Percentiles rank a stretch among this genome's conserved stretches.
Conservation (phyloP, 2,797 vertebrate genomes). For the Cacajao melanocephalus region DNA sequence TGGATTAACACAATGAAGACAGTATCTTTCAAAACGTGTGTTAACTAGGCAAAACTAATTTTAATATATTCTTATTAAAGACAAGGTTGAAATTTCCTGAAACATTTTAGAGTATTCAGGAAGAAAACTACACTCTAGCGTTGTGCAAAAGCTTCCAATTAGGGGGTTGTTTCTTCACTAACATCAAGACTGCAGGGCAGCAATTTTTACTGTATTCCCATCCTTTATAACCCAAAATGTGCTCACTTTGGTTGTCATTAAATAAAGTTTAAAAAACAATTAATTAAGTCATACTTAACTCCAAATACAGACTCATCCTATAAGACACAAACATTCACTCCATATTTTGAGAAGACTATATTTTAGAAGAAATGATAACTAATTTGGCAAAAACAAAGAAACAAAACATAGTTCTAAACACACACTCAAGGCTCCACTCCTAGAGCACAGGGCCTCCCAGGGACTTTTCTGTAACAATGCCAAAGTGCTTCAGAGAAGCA, state of each 20-base stretch:
- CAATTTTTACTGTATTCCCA: background rate
- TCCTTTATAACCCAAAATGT: constrained; percentile 14
- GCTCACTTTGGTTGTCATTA: constrained; percentile 3
- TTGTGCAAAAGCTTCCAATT: background rate
- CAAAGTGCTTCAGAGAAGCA: background rate
- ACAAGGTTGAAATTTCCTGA: background rate
- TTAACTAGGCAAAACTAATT: constrained; percentile 25
- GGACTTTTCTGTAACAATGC: background rate
- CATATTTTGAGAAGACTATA: background rate
- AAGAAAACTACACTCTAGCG: constrained; percentile 1
- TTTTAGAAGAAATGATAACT: background rate
- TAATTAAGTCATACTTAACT: background rate
- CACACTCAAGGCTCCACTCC: background rate
- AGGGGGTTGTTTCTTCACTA: constrained; percentile 4
- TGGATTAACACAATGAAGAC: background rate
- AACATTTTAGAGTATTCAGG: background rate
- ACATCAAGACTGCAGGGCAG: background rate
- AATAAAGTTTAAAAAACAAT: background rate
- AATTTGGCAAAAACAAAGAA: constrained; percentile 13
- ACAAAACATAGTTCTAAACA: constrained; percentile 23
- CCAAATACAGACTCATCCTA: background rate
- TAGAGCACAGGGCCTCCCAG: background rate
- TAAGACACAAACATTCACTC: constrained; percentile 13
- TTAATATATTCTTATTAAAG: constrained; percentile 29
- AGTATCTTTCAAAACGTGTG: constrained; percentile 26